A percentile compares a stretch with the other conserved stretches of the same genome.
Conservation (phyloP, 2,888 invertebrate genomes). For the Synanthedon formicaeformis region DNA sequence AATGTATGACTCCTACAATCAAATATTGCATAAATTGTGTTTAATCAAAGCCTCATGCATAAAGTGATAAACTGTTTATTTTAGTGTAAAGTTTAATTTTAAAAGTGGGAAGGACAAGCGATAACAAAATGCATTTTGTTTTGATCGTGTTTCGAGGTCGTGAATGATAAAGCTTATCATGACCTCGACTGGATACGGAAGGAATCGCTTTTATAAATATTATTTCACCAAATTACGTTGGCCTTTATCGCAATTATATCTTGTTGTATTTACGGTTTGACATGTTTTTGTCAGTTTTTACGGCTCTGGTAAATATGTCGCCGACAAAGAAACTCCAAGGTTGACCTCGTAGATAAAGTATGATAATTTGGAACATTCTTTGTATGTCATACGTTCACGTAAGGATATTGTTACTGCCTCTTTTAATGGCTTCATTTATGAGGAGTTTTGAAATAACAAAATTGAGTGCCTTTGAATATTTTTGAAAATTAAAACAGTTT, state of each 20-base stretch:
- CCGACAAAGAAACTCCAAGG: constrained; percentile 55
- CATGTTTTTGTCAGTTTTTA: constrained; percentile 36
- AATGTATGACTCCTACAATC: too few species aligned
- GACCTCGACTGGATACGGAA: constrained; percentile 56
- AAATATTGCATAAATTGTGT: too few species aligned
- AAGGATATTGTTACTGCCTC: neutral
- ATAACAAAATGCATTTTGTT: constrained; percentile 46
- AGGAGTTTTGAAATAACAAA: too few species aligned
- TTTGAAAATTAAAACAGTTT: too few species aligned
- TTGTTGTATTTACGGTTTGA: constrained; percentile 15
- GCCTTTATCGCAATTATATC: constrained; percentile 11
- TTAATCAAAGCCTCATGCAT: too few species aligned
- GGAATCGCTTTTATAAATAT: constrained; percentile 30
- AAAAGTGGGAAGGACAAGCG: constrained; percentile 29
- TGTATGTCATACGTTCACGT: neutral
- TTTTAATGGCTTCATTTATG: too few species aligned
- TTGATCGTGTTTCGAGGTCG: constrained; percentile 35
- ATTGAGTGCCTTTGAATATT: too few species aligned
- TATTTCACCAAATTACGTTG: constrained; percentile 35
- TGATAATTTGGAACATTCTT: constrained; percentile 52
- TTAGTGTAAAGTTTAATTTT: neutral
- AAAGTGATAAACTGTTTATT: too few species aligned
- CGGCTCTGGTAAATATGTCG: constrained; percentile 47
- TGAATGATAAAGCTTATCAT: constrained; percentile 43
- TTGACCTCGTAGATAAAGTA: constrained; percentile 59